Conservation (phyloP, 1,140 invertebrate genomes). For the Caenorhabditis remanei region DNA sequence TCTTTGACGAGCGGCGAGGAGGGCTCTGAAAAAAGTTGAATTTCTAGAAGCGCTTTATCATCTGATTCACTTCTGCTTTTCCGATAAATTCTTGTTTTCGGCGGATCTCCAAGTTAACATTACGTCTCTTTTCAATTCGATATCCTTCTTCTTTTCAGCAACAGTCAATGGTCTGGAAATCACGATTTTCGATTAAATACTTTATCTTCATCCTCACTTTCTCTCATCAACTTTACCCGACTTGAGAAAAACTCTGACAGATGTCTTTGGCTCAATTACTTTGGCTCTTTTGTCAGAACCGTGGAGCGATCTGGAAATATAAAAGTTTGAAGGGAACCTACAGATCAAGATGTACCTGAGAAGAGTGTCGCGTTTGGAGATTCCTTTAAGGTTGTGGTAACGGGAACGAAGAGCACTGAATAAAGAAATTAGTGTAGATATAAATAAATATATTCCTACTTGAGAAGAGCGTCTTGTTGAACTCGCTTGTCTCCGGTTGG, state of each 20-base stretch:
- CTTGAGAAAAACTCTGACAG: too few species aligned
- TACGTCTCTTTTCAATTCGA: too few species aligned
- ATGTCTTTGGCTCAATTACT: too few species aligned
- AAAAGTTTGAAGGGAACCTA: background rate
- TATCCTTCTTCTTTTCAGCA: too few species aligned
- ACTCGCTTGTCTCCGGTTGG: slow-evolving; percentile 2
- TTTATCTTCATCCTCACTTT: too few species aligned
- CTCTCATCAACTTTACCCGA: too few species aligned
- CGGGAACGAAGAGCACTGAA: slow-evolving; percentile 8
- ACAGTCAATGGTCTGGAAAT: too few species aligned
- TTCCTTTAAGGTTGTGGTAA: background rate
- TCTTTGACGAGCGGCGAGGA: background rate
- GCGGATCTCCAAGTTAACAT: too few species aligned
- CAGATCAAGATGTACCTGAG: background rate
- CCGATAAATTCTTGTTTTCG: too few species aligned
- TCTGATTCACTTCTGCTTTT: too few species aligned
- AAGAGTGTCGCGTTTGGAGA: background rate
- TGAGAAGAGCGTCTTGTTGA: background rate
- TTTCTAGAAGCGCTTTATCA: too few species aligned
- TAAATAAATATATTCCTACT: background rate
- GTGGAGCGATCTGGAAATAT: background rate
- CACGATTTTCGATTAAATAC: too few species aligned
- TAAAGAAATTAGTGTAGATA: background rate
- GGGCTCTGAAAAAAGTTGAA: background rate
- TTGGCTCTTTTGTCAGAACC: background rate